Evolutionary conservation across 2,113 vertebrate species (phyloP).

Genomic region (Rhinopithecus roxellana): DNA sequence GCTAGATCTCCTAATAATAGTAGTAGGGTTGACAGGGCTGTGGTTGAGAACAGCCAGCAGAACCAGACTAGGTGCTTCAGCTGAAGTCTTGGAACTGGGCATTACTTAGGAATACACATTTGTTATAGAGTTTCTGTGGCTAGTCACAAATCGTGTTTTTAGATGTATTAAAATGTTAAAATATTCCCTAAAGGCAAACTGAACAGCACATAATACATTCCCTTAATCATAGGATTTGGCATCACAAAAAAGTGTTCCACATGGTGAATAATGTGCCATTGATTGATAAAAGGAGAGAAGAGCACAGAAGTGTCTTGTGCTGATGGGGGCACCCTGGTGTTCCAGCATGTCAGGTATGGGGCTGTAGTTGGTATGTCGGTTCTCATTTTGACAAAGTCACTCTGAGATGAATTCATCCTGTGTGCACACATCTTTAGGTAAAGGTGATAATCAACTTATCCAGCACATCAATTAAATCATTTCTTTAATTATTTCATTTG

Average conservation of each 20-base stretch:
- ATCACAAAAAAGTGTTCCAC: background rate
- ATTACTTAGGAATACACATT: background rate
- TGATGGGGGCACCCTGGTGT: too few species aligned
- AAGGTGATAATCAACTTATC: background rate
- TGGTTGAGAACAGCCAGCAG: background rate
- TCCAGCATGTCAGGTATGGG: background rate
- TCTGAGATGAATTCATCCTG: background rate
- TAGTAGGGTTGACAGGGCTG: background rate
- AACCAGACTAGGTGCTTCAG: background rate
- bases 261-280: background rate
- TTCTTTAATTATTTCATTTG: slow-evolving; percentile 3
- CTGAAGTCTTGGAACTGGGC: background rate
- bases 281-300: background rate
- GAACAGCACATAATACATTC: background rate
- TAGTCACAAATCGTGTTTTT: background rate
- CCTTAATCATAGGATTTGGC: background rate
- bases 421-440: background rate
- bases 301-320: background rate
- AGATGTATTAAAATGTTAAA: slow-evolving; percentile 16
- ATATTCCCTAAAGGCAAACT: slow-evolving; percentile 12
- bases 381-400: background rate
- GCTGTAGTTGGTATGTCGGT: background rate
- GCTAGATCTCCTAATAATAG: background rate
- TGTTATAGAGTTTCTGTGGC: background rate
- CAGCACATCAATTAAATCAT: background rate